phyloP scores from a whole-genome alignment of 2,113 vertebrate species.

The Phyllostomus discolor region DNA sequence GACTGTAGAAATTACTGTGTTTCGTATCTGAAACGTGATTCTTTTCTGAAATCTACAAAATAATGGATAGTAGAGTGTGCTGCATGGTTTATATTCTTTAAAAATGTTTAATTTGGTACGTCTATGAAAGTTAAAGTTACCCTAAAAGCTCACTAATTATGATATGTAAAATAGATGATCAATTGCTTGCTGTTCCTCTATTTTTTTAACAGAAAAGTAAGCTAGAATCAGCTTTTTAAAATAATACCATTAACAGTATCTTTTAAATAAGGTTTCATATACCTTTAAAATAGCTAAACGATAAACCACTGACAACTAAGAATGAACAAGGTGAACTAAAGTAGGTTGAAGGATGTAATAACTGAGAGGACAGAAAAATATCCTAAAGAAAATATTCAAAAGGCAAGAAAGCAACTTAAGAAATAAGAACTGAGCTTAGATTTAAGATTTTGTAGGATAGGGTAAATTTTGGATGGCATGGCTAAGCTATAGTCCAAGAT shows the following conservation, averaged over 20 bases:
- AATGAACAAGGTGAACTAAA: neutral
- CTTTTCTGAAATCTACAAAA: neutral
- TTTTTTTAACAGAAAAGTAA: neutral
- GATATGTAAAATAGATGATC: neutral
- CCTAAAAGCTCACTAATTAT: neutral
- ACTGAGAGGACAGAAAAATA: neutral
- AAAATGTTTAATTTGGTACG: neutral
- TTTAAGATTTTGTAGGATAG: neutral
- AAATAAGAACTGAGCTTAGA: neutral
- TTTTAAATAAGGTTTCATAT: constrained; percentile 3
- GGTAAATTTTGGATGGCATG: neutral
- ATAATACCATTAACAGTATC: neutral
- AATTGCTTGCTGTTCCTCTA: neutral
- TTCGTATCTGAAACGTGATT: neutral
- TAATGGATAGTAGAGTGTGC: neutral
- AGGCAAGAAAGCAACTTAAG: neutral
- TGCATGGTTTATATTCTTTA: neutral
- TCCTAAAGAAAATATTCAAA: neutral
- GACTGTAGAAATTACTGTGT: neutral
- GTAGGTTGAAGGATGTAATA: neutral
- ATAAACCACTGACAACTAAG: constrained; percentile 3
- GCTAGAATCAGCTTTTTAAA: neutral
- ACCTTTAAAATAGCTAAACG: neutral
- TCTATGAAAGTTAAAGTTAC: neutral
- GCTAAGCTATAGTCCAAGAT: neutral